Evolutionary conservation across 2,797 vertebrate genomes (phyloP), one percentile per base, ranked within the genome.

Genomic region (Cynopterus sphinx): DNA sequence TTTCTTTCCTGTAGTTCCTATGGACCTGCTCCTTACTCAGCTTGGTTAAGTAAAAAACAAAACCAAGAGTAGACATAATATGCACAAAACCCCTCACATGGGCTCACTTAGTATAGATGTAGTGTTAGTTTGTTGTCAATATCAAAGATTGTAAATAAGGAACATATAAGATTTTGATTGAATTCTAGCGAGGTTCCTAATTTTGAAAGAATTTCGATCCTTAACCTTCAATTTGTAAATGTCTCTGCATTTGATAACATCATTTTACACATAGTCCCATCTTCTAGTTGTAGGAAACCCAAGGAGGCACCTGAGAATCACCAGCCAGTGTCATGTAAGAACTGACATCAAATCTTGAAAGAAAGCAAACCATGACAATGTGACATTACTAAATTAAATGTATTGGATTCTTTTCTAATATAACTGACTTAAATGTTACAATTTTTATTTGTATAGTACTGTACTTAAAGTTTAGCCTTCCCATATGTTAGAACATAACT

Each of bases 21-120:
- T 65, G 75, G 57, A 24, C 41, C 49, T 86, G 31, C 53, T 51
- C 53, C 88, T 53, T 95, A 65, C 36, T 93, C 53, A 77, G 51
- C 28, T 79, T 88, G 77, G 87, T 39, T 93, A 90, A 83, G 36
- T 67, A 75, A 97, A 96, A 96, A 94, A 21, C n/a, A 71, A 92
- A 41, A 85, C 6, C 68, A 91, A 17, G 75, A 89, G 63, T 78
- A 86, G 67, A 96, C 11, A 16, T 10, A 22, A 36, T 12, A 13
- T 55, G 43, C 16, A 9, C 13, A 41, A 24, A 59, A 3, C 9
- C 65, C 46, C 8, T 6, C 36, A n/a, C 1, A 43, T 1, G 55
- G 10, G 13, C 9, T 73, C 15, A 33, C 8, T 63, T 26, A 10
- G 28, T 21, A 26, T 1, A 79, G 11, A 16, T 19, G 24, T 1